Base-by-base conservation (phyloP, 2,113 vertebrate species). In the Indicator maculatus region DNA sequence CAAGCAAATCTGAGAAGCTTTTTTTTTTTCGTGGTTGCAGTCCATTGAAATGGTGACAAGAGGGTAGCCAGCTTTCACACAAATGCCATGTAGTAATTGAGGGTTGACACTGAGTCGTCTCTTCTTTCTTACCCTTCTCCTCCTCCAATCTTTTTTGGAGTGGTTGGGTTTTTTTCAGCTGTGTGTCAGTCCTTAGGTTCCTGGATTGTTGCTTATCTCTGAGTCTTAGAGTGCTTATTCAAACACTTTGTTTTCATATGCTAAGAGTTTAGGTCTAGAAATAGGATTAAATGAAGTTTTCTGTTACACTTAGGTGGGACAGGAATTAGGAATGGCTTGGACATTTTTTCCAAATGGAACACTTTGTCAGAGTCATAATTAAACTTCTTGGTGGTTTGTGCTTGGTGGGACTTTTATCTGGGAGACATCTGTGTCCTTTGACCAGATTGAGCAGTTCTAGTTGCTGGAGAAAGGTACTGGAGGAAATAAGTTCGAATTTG, bases 181-280 rank as follows among this genome's bases (percentile, higher is more conserved):
- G 4, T 45, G 9, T 9, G 9, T 31, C 33, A 65, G 24, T 19
- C 90, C 76, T 71, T 50, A 12, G 27, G 59, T 92, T 85, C 23
- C 39, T 85, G 4, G 13, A 30, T 27, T 66, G 8, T 63, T 90
- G 27, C 47, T 71, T 77, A 16, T 74, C 47, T 16, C 26, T 3
- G 12, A 44, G 52, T 70, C 45, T 73, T 83, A 50, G 26, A 53
- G 15, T 61, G n/a, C 17, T 89, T 72, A 44, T 16, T 20, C 20
- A 83, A 76, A 36, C 36, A 1, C 23, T 91, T 87, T 1, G 19
- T 39, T 87, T 81, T 78, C 14, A 86, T 9, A 9, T 39, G 39
- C 64, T 76, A 52, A 79, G 18, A 65, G 16, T 65, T 94, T 85
- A 83, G 31, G 9, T 61, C 55, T 88, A 90, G 79, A 90, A 88